phyloP scores from a whole-genome alignment of 2,888 invertebrate genomes.

The Eupithecia pulchellata region DNA sequence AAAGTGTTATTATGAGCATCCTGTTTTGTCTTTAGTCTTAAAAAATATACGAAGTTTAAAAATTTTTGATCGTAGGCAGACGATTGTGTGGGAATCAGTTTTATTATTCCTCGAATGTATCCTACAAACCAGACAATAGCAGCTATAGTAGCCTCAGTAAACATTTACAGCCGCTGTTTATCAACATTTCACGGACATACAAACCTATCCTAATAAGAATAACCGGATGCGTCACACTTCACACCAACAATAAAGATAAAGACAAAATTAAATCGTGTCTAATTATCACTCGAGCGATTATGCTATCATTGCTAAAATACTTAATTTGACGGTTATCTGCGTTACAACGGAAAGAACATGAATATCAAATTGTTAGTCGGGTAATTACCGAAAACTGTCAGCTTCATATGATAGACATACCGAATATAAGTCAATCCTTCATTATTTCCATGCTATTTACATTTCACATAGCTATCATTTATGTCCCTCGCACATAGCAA shows the following conservation, averaged over 20 bases:
- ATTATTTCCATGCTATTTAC: background rate
- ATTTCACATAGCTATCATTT: too few species aligned
- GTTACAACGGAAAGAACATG: background rate
- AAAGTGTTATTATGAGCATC: too few species aligned
- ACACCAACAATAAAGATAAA: background rate
- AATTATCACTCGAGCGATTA: background rate
- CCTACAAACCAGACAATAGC: slow-evolving; percentile 3
- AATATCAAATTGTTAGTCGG: background rate
- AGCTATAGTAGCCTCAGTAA: slow-evolving; percentile 16
- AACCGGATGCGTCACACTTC: background rate
- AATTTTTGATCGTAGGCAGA: background rate
- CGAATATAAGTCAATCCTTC: background rate
- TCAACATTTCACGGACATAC: slow-evolving; percentile 6
- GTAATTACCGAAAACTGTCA: background rate
- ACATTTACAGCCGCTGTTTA: slow-evolving; percentile 23
- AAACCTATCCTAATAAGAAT: slow-evolving; percentile 8
- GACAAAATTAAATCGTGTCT: background rate
- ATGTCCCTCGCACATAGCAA: too few species aligned
- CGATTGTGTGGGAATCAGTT: slow-evolving; percentile 1
- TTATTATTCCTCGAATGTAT: slow-evolving; percentile 6
- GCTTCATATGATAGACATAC: background rate
- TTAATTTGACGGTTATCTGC: background rate
- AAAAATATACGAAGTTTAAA: too few species aligned
- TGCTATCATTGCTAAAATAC: background rate
- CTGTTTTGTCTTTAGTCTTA: too few species aligned